Conservation (phyloP, 2,113 vertebrate species). For the Protomyctophum bolini region DNA sequence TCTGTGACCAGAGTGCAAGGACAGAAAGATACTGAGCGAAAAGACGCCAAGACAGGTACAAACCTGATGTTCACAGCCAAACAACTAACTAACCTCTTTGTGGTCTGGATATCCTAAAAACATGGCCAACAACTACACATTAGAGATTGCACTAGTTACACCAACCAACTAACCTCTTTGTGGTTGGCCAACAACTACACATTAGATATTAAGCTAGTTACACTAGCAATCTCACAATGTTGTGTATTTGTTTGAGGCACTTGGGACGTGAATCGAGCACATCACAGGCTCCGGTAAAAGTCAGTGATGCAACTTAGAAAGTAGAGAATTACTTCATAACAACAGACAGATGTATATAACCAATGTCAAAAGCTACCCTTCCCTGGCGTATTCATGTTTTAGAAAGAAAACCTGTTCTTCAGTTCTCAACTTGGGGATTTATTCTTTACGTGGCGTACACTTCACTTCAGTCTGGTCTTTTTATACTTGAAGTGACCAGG, state of each 20-base stretch:
- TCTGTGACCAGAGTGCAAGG: not conserved
- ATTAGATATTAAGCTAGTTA: not conserved
- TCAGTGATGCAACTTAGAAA: constrained; percentile 27
- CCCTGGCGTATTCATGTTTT: not conserved
- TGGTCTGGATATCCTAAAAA: no score
- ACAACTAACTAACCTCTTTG: constrained; percentile 5
- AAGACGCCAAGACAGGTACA: constrained; percentile 10
- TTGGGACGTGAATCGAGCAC: constrained; percentile 55
- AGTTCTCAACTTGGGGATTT: not conserved
- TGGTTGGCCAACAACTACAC: not conserved
- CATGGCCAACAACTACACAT: not conserved
- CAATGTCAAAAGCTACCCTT: not conserved
- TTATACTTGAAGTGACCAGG: constrained; percentile 43
- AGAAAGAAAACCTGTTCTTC: not conserved
- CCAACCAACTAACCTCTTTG: constrained; percentile 1
- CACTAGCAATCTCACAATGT: not conserved
- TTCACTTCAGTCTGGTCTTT: constrained; percentile 22
- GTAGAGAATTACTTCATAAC: constrained; percentile 26
- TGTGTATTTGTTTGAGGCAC: not conserved
- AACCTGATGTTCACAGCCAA: not conserved
- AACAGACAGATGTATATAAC: constrained; percentile 10
- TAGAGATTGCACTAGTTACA: not conserved
- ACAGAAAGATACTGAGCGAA: not conserved
- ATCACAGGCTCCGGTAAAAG: constrained; percentile 24
- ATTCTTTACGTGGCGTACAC: not conserved